phyloP scores from a whole-genome alignment of 2,113 vertebrate species.

The Gallinago paraguaiae region DNA sequence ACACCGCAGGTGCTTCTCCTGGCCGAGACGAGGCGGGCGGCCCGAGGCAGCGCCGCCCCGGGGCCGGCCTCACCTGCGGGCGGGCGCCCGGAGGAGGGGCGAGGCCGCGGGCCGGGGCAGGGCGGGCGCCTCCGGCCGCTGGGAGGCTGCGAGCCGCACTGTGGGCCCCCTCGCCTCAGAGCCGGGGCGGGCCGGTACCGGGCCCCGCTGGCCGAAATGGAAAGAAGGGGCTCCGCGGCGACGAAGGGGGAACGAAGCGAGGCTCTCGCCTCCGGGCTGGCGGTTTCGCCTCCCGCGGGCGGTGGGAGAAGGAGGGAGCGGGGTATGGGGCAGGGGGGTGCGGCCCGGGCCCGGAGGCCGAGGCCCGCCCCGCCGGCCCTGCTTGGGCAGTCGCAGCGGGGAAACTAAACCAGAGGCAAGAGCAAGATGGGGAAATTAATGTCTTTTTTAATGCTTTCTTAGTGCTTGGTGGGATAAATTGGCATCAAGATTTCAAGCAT shows the following conservation, averaged over 20 bases:
- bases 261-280: neutral
- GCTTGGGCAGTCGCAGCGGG: accelerated
- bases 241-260: too few relatives aligned
- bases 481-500: accelerated
- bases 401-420: neutral
- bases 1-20: neutral
- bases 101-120: neutral
- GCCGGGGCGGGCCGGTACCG: too few relatives aligned
- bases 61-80: neutral
- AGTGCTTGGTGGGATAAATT: accelerated
- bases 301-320: neutral
- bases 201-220: neutral
- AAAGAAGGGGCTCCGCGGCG: too few relatives aligned
- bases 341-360: too few relatives aligned
- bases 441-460: neutral
- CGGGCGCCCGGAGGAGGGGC: neutral
- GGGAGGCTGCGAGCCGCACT: too few relatives aligned
- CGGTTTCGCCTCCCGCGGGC: neutral
- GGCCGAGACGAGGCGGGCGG: neutral
- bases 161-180: neutral
- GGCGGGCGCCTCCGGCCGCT: too few relatives aligned
- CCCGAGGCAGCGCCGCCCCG: neutral
- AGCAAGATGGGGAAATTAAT: neutral
- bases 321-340: too few relatives aligned
- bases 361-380: neutral